Conservation (phyloP, 2,797 vertebrate genomes). For the Eupleurogrammus muticus region DNA sequence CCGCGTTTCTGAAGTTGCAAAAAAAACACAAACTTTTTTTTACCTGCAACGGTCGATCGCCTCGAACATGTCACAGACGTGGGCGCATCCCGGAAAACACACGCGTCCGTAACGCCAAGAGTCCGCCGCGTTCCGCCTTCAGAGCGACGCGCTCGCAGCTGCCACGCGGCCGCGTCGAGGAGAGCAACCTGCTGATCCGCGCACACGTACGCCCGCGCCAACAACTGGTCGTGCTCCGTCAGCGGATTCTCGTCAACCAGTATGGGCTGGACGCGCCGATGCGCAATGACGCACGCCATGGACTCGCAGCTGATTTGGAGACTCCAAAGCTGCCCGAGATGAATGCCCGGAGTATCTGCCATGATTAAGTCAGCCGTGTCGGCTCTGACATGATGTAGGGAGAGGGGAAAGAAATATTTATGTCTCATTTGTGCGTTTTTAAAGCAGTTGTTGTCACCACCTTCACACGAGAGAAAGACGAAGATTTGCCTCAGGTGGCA, state of each 20-base stretch:
- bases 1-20: slow-evolving; percentile 27
- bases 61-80: slow-evolving; percentile 53
- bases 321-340: slow-evolving; percentile 56
- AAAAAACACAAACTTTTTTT: too few relatives aligned
- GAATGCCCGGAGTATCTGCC: slow-evolving; percentile 30
- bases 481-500: not conserved
- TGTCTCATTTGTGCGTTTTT: not conserved
- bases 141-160: slow-evolving; percentile 35
- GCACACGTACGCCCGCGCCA: slow-evolving; percentile 53
- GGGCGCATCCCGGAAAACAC: slow-evolving; percentile 52
- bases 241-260: slow-evolving; percentile 66
- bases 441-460: not conserved
- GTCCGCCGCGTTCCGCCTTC: slow-evolving; percentile 19
- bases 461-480: not conserved
- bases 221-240: slow-evolving; percentile 75
- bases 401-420: not conserved
- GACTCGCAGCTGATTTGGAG: slow-evolving; percentile 65
- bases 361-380: slow-evolving; percentile 11
- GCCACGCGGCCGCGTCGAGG: slow-evolving; percentile 48
- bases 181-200: slow-evolving; percentile 65
- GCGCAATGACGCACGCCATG: slow-evolving; percentile 79
- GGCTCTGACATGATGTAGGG: not conserved
- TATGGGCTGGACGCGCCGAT: slow-evolving; percentile 56
- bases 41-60: slow-evolving; percentile 73
- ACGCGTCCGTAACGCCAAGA: slow-evolving; percentile 51